Percentiles rank a stretch among this genome's conserved stretches.
phyloP scores from a whole-genome alignment of 2,888 invertebrate species.

The Graphium colonna region DNA sequence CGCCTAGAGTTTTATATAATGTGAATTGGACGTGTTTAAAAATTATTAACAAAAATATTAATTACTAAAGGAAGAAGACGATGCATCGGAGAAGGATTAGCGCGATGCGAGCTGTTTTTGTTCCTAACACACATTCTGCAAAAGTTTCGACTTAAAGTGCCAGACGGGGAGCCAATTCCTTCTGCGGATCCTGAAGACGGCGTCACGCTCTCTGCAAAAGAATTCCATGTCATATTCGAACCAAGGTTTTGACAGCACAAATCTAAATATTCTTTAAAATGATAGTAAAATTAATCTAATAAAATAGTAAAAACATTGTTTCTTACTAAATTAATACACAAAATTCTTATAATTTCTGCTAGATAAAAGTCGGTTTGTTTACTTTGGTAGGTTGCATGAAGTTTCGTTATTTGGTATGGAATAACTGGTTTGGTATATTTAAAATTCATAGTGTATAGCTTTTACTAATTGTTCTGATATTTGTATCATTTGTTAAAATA shows the following conservation, averaged over 20 bases:
- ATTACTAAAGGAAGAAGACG: constrained; percentile 87
- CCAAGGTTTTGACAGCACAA: constrained; percentile 36
- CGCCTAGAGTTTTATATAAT: too few species aligned
- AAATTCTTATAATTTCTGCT: neutral
- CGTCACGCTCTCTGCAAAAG: constrained; percentile 77
- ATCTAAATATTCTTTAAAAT: neutral
- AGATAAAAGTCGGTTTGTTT: neutral
- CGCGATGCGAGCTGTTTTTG: constrained; percentile 86
- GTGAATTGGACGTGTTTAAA: too few species aligned
- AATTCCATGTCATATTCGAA: constrained; percentile 68
- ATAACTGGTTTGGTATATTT: too few species aligned
- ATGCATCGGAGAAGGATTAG: constrained; percentile 89
- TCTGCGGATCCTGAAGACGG: constrained; percentile 75
- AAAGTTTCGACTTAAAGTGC: constrained; percentile 74
- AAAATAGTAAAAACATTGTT: neutral
- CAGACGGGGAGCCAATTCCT: constrained; percentile 59
- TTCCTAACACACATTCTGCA: constrained; percentile 87
- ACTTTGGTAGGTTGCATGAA: too few species aligned
- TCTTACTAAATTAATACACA: neutral
- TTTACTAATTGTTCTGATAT: too few species aligned
- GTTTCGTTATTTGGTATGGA: too few species aligned
- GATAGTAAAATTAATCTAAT: neutral
- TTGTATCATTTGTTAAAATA: neutral
- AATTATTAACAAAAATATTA: too few species aligned
- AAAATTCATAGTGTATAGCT: too few species aligned